These are phyloP conservation scores for Cairina moschata DNA, from an alignment of 2,113 vertebrate genomes.

Conservation along the genomic window DNA sequence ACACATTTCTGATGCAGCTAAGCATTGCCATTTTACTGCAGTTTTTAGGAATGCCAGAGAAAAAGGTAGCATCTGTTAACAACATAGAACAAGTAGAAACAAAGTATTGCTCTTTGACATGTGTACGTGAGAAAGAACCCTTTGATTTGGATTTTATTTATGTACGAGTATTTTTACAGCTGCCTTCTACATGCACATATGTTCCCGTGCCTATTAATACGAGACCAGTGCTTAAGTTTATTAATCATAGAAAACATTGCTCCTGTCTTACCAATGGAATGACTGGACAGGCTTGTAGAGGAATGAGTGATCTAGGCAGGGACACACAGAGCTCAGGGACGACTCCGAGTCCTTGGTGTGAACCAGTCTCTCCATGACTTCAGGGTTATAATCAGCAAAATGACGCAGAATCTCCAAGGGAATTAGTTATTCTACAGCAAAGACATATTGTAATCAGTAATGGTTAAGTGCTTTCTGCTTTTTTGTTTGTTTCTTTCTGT, in stretches of 20 bases:
- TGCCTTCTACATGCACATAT: background rate
- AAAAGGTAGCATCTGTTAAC: background rate
- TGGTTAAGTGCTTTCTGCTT: background rate
- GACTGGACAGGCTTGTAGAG: background rate
- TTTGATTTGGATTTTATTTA: constrained; percentile 21
- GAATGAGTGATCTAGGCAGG: background rate
- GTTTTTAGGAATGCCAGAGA: background rate
- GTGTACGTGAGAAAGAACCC: background rate
- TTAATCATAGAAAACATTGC: background rate
- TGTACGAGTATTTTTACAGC: constrained; percentile 30
- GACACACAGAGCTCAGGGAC: background rate
- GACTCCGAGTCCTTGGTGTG: background rate
- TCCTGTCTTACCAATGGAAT: background rate
- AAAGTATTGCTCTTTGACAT: background rate
- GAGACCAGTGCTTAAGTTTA: background rate
- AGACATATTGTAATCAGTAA: background rate
- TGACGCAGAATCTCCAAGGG: background rate
- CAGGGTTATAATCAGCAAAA: background rate
- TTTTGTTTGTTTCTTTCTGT: constrained; percentile 1
- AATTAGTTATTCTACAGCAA: background rate
- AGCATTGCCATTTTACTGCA: background rate
- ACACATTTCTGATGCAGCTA: background rate
- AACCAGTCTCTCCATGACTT: background rate
- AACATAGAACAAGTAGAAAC: background rate
- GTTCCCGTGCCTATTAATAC: constrained; percentile 31